Percentiles rank a stretch among this genome's conserved stretches.
Conservation (phyloP, 2,888 invertebrate genomes). For the Podabrus alpinus region DNA sequence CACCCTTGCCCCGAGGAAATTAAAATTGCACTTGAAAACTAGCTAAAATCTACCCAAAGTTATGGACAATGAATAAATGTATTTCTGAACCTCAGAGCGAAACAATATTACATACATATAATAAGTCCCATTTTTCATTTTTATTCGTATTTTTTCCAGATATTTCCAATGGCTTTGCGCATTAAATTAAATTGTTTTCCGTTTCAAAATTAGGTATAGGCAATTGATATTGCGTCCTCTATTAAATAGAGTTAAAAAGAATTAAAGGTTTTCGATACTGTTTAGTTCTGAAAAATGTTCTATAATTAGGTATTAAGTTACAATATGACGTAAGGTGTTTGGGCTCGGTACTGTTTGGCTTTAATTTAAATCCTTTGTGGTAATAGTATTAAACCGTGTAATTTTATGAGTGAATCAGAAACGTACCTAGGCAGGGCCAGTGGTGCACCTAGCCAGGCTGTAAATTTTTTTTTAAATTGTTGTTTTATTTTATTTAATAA, state of each 20-base stretch:
- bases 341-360: slow-evolving; percentile 3
- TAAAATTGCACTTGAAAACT: no score
- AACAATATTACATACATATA: no score
- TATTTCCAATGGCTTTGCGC: slow-evolving; percentile 4
- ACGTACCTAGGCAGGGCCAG: no score
- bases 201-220: slow-evolving; percentile 1
- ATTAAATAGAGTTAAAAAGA: slow-evolving; percentile 2
- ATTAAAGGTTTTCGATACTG: not conserved
- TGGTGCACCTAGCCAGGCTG: no score
- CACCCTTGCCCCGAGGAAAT: no score
- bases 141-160: not conserved
- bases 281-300: no score
- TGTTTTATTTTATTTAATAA: no score
- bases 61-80: no score
- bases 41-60: no score
- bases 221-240: slow-evolving; percentile 5
- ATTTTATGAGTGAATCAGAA: slow-evolving; percentile 1
- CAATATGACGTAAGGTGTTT: slow-evolving; percentile 7
- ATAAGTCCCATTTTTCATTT: not conserved
- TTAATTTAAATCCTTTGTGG: not conserved
- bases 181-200: slow-evolving; percentile 2
- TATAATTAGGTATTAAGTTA: not conserved
- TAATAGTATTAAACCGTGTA: not conserved
- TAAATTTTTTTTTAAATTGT: no score
- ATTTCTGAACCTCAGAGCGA: no score